Percentiles rank a stretch among this genome's conserved stretches.
Evolutionary conservation across 2,888 invertebrate genomes (phyloP).

Genomic region (Antheraea assamensis): DNA sequence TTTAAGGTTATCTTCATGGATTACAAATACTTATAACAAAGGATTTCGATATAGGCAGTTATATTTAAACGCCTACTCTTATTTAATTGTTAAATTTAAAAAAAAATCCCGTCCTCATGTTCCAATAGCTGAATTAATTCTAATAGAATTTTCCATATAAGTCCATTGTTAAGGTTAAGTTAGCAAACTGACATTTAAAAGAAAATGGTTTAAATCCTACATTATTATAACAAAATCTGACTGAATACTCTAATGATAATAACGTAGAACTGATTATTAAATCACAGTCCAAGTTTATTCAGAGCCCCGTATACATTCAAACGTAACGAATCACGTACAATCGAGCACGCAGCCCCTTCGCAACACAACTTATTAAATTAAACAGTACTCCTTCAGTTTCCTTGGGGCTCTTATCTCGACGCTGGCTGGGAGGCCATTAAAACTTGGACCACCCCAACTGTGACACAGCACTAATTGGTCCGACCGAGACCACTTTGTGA

Average conservation of each 20-base stretch:
- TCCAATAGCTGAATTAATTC: too few species aligned
- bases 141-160: too few species aligned
- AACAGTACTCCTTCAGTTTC: slow-evolving; percentile 49
- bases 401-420: slow-evolving; percentile 52
- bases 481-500: slow-evolving; percentile 47
- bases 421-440: slow-evolving; percentile 51
- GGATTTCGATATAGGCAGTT: too few species aligned
- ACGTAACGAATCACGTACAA: slow-evolving; percentile 15
- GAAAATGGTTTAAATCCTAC: too few species aligned
- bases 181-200: too few species aligned
- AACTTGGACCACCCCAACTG: slow-evolving; percentile 54
- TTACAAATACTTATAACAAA: too few species aligned
- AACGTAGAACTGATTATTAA: background rate
- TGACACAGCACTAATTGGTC: slow-evolving; percentile 60
- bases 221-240: background rate
- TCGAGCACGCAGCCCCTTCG: slow-evolving; percentile 25
- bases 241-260: background rate
- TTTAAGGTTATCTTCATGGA: too few species aligned
- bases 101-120: too few species aligned
- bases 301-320: background rate
- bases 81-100: too few species aligned
- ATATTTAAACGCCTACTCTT: too few species aligned
- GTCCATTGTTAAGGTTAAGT: too few species aligned
- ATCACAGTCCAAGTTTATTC: background rate
- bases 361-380: slow-evolving; percentile 54